These are phyloP conservation scores for Helicoverpa assulta DNA, from an alignment of 2,888 invertebrate species.

Conservation along the genomic window DNA sequence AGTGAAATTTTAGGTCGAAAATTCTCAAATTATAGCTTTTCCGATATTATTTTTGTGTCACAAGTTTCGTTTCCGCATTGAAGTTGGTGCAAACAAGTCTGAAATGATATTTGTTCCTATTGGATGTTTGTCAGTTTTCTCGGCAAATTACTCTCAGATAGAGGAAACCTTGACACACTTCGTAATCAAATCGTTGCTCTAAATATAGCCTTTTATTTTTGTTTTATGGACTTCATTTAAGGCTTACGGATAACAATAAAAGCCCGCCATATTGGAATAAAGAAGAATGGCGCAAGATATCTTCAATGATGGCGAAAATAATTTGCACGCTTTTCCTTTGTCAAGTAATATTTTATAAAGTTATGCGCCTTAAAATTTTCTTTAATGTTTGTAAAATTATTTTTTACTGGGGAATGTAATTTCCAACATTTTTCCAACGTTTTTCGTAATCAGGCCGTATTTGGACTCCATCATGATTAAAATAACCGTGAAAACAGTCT, in stretches of 20 bases:
- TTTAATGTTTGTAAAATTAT: background rate
- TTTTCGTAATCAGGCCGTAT: too few species aligned
- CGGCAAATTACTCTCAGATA: constrained; percentile 29
- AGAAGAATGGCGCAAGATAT: constrained; percentile 22
- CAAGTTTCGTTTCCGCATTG: constrained; percentile 14
- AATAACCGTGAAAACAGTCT: too few species aligned
- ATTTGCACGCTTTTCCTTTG: constrained; percentile 9
- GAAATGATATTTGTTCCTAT: constrained; percentile 32
- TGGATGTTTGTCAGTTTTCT: constrained; percentile 36
- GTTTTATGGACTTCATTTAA: constrained; percentile 30
- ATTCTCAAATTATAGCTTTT: background rate
- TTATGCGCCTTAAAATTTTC: background rate
- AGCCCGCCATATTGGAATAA: constrained; percentile 36
- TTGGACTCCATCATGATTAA: too few species aligned
- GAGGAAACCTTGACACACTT: constrained; percentile 50
- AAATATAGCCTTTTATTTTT: constrained; percentile 41
- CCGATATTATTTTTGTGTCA: background rate
- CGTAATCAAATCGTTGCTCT: constrained; percentile 35
- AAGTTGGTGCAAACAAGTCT: constrained; percentile 31
- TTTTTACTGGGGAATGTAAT: too few species aligned
- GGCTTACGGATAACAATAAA: constrained; percentile 35
- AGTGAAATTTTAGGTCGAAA: too few species aligned
- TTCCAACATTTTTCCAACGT: too few species aligned
- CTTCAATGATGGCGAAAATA: constrained; percentile 25
- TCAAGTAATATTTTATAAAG: constrained; percentile 5